Evolutionary conservation across 1,140 invertebrate species (phyloP).

Genomic region (Trichogramma pretiosum): DNA sequence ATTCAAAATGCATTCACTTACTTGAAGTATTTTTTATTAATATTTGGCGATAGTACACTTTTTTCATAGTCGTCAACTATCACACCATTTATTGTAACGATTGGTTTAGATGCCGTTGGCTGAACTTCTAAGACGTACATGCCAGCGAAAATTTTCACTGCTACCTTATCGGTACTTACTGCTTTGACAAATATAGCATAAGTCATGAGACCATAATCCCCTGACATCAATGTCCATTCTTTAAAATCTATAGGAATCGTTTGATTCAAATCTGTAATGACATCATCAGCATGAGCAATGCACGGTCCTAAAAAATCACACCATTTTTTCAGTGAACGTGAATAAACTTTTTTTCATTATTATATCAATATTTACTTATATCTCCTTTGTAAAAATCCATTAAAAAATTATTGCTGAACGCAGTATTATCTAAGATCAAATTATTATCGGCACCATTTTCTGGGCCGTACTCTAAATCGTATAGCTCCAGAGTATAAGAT

Average conservation of each 20-base stretch:
- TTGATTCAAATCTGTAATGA: conserved; percentile 22
- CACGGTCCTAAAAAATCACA: conserved; percentile 23
- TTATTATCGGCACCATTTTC: conserved; percentile 5
- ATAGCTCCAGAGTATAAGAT: conserved; percentile 20
- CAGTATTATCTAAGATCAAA: conserved; percentile 24
- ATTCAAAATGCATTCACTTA: conserved; percentile 18
- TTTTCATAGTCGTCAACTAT: conserved; percentile 15
- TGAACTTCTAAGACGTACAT: conserved; percentile 22
- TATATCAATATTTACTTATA: conserved; percentile 18
- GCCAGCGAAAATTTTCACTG: conserved; percentile 17
- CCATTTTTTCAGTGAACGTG: too few species aligned
- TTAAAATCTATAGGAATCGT: conserved; percentile 18
- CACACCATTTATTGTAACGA: conserved; percentile 21
- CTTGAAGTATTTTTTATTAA: conserved; percentile 15
- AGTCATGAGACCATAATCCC: conserved; percentile 18
- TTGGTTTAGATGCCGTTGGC: conserved; percentile 3
- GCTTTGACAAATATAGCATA: conserved; percentile 27
- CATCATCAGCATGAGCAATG: conserved; percentile 22
- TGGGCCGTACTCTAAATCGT: neutral
- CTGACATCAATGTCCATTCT: conserved; percentile 28
- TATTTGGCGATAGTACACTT: conserved; percentile 17
- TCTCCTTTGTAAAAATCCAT: conserved; percentile 3
- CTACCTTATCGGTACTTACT: conserved; percentile 18
- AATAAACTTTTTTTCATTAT: neutral
- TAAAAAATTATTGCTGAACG: conserved; percentile 15